These are phyloP conservation scores for Diloba caeruleocephala DNA, from an alignment of 2,888 invertebrate genomes.

Conservation along the genomic window DNA sequence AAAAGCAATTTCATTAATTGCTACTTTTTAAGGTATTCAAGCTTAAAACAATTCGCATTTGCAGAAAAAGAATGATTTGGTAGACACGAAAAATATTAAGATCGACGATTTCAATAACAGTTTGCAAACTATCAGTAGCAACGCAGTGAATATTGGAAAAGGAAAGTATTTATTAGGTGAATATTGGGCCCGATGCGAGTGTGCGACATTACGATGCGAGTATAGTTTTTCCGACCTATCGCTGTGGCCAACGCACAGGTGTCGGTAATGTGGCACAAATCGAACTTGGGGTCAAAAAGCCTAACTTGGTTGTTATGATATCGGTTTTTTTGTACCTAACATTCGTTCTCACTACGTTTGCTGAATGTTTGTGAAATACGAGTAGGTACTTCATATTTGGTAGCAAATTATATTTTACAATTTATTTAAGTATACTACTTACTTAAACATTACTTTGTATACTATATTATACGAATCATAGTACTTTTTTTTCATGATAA, in stretches of 20 bases:
- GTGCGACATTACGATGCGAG: constrained; percentile 76
- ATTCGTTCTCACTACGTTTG: constrained; percentile 3
- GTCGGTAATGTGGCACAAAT: constrained; percentile 80
- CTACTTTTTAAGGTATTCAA: constrained; percentile 1
- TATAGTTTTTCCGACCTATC: constrained; percentile 71
- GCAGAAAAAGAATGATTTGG: constrained; percentile 37
- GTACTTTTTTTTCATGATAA: too few relatives aligned
- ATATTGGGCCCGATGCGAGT: constrained; percentile 73
- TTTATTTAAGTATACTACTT: too few relatives aligned
- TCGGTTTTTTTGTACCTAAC: constrained; percentile 19
- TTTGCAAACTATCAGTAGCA: constrained; percentile 74
- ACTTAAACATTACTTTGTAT: too few relatives aligned
- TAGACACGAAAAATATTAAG: constrained; percentile 70
- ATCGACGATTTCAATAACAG: constrained; percentile 76
- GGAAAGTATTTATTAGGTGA: constrained; percentile 84
- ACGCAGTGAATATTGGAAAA: constrained; percentile 71
- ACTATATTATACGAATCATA: too few relatives aligned
- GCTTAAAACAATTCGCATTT: constrained; percentile 4
- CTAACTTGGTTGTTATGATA: constrained; percentile 56
- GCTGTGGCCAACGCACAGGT: constrained; percentile 80
- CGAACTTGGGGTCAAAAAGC: constrained; percentile 71
- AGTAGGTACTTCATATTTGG: too few relatives aligned
- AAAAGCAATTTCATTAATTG: constrained; percentile 12
- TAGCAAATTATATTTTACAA: too few relatives aligned
- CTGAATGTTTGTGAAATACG: too few relatives aligned